Conservation (phyloP, 2,797 vertebrate species). For the Oreochromis mossambicus region DNA sequence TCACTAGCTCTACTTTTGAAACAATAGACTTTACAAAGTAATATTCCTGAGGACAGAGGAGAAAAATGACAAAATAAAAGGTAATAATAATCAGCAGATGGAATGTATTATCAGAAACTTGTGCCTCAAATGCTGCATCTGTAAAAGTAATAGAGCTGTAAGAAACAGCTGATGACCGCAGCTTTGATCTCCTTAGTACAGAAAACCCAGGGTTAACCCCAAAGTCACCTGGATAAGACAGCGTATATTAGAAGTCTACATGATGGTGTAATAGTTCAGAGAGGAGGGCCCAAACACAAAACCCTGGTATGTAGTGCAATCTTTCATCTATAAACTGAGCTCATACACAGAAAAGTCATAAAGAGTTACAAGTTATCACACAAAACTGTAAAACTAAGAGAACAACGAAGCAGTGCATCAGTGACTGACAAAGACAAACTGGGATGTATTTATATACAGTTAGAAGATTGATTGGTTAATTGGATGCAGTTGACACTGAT, state of each 20-base stretch:
- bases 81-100: neutral
- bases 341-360: neutral
- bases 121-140: neutral
- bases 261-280: neutral
- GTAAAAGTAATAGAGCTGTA: neutral
- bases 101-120: neutral
- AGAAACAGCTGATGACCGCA: neutral
- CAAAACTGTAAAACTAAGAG: neutral
- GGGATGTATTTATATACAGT: neutral
- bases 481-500: neutral
- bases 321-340: neutral
- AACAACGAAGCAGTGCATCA: neutral
- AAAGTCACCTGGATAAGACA: neutral
- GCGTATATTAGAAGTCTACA: neutral
- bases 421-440: neutral
- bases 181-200: neutral
- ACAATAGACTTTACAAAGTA: neutral
- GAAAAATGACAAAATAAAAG: neutral
- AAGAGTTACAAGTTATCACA: neutral
- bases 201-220: neutral
- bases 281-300: neutral
- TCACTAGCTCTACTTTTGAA: neutral
- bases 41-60: neutral
- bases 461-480: neutral
- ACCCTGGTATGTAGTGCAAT: too few species aligned